Evolutionary conservation across 2,113 vertebrate genomes (phyloP), one percentile per base, ranked within the genome.

Genomic region (Trachemys scripta): DNA sequence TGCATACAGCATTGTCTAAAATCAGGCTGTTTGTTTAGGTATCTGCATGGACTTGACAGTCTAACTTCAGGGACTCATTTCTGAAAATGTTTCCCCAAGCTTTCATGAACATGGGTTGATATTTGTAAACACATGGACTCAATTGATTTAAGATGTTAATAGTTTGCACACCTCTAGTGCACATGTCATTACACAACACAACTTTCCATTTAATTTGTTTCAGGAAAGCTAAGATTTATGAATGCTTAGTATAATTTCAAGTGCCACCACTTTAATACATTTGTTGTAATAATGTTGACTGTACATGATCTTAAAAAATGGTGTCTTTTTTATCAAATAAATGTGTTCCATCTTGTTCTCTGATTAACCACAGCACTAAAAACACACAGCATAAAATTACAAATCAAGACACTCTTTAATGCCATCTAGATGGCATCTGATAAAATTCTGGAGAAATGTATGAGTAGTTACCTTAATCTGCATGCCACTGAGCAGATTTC

Each of bases 401-500:
- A 79, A 90, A 95, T 47, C 45, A 87, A 38, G 80, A 42, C 8
- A 27, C 29, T 38, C 8, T 14, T 13, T 84, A 47, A 25, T 84
- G 80, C 80, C 76, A 22, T 50, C 35, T 59, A 16, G 9, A n/a
- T n/a, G 12, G 72, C 25, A 42, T 76, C 75, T 22, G 65, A 78
- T 22, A 54, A 17, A 25, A 72, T 84, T 50, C 89, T 82, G 47
- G 59, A 51, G 1, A 22, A 72, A 50, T 38, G 14, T 51, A 24
- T 1, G 0, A 91, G 50, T n/a, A 72, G 35, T 87, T 96, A 99
- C 98, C 99, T 98, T 98, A 45, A 98, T 97, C 78, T 98, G 98
- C 82, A 96, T 96, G 93, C 98, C 95, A 45, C 95, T 98, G 87
- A 82, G 84, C 27, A 98, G 95, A 1, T 90, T 86, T 78, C 95